Conservation (phyloP, 2,888 invertebrate species). For the Patella depressa region DNA sequence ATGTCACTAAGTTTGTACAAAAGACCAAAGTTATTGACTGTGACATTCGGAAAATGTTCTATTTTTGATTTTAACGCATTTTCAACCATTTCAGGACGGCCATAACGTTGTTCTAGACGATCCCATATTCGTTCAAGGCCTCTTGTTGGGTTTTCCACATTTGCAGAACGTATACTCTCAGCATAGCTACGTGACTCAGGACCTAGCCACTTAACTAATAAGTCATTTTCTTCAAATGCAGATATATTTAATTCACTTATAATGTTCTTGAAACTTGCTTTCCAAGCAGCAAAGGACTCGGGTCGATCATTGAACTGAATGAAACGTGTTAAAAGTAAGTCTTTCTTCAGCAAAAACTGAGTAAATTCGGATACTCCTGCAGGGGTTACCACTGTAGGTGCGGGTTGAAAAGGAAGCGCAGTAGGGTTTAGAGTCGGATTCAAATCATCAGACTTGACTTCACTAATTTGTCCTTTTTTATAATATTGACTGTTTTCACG, state of each 20-base stretch:
- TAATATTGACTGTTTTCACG: no score
- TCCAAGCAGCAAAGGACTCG: constrained; percentile 27
- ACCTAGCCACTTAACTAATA: constrained; percentile 28
- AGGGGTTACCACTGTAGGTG: no score
- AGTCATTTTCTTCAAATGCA: constrained; percentile 28
- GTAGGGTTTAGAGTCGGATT: no score
- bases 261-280: constrained; percentile 25
- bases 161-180: no score
- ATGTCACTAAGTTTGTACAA: constrained; percentile 35
- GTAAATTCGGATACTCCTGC: no score
- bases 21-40: constrained; percentile 28
- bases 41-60: constrained; percentile 33
- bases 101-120: constrained; percentile 34
- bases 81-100: constrained; percentile 33
- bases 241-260: constrained; percentile 17
- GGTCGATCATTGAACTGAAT: not conserved
- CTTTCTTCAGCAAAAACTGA: no score
- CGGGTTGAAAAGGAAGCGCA: no score
- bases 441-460: no score
- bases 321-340: no score
- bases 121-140: constrained; percentile 17
- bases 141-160: constrained; percentile 14
- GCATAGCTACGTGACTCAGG: constrained; percentile 9
- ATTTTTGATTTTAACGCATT: constrained; percentile 27
- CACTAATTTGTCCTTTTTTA: no score